Percentiles rank a stretch among this genome's conserved stretches.
Conservation (phyloP, 2,888 invertebrate genomes). For the Oxycera nigricornis region DNA sequence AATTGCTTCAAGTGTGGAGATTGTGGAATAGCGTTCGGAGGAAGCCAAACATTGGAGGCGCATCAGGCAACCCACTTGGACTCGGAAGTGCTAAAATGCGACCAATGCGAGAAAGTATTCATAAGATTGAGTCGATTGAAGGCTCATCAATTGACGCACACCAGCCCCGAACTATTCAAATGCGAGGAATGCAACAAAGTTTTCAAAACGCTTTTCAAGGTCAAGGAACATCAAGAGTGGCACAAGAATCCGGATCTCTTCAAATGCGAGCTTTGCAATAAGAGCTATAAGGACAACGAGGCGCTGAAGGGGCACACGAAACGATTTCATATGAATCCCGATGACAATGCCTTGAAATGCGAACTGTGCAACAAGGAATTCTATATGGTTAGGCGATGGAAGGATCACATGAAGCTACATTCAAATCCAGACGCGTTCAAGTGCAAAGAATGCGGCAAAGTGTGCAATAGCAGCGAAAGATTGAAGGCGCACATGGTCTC, state of each 20-base stretch:
- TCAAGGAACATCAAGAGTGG: background rate
- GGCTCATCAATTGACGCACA: background rate
- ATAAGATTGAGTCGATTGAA: background rate
- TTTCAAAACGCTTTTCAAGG: background rate
- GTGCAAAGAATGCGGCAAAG: background rate
- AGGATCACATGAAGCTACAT: background rate
- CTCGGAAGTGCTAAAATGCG: background rate
- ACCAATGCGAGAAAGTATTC: background rate
- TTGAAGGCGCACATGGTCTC: background rate
- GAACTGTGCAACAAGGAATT: too few species aligned
- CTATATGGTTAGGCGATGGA: too few species aligned
- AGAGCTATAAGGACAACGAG: background rate
- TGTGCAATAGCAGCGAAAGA: background rate
- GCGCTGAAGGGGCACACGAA: background rate
- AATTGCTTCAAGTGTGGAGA: background rate
- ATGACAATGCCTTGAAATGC: too few species aligned
- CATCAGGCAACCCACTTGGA: background rate
- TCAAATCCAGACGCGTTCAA: background rate
- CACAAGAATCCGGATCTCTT: background rate
- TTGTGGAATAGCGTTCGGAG: background rate
- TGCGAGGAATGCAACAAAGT: background rate
- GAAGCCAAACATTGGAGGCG: background rate
- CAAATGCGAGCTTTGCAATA: background rate
- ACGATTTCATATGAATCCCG: too few species aligned
- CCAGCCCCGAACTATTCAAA: background rate